A percentile compares a stretch with the other conserved stretches of the same genome.
These are phyloP conservation scores for Eupithecia subfuscata DNA, from an alignment of 2,888 invertebrate genomes.

Conservation along the genomic window DNA sequence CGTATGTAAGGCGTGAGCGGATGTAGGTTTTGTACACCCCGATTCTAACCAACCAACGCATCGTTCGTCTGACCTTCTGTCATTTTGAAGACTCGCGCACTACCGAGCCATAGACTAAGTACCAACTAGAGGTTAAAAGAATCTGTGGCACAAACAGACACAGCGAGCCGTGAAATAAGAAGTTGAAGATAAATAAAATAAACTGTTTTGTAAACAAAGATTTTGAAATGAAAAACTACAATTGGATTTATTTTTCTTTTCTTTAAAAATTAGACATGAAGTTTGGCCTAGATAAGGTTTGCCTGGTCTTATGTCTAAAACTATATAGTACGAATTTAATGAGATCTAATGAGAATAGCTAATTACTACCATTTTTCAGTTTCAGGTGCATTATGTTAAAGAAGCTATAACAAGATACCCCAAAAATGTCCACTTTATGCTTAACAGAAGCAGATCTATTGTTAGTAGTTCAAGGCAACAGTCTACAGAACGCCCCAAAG, in stretches of 20 bases:
- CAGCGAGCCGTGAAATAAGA: no score
- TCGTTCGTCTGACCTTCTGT: background rate
- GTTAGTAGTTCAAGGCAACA: background rate
- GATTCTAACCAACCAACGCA: no score
- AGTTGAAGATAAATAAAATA: no score
- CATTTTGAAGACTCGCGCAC: background rate
- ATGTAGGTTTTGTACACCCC: no score
- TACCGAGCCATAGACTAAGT: no score
- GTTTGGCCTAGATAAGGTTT: background rate
- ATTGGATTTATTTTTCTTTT: no score
- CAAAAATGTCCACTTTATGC: background rate
- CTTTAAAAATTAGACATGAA: background rate
- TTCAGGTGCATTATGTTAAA: background rate
- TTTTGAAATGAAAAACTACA: background rate
- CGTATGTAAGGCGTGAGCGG: no score
- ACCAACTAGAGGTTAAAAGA: no score
- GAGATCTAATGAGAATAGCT: background rate
- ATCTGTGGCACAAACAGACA: no score
- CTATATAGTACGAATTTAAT: no score
- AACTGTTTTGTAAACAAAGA: no score
- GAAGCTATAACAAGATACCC: slow-evolving; percentile 5
- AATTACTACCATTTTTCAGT: background rate
- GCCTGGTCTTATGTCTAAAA: background rate
- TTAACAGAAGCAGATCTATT: background rate
- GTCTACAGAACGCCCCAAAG: background rate